phyloP scores from a whole-genome alignment of 2,113 vertebrate genomes.

The Hystrix brachyura region DNA sequence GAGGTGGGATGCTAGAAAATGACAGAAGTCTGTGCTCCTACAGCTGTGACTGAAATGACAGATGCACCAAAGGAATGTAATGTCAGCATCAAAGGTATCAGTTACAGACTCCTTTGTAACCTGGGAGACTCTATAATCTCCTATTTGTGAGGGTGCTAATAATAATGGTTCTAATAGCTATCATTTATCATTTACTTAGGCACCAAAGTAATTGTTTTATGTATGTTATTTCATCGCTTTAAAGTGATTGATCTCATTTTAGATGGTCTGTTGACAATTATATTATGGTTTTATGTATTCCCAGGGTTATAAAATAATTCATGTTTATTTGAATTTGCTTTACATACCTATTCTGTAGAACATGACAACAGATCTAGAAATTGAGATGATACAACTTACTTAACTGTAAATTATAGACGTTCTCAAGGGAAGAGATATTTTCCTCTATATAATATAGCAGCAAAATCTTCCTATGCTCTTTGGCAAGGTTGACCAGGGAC shows the following conservation, averaged over 20 bases:
- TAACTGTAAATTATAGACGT: slow-evolving; percentile 38
- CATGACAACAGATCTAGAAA: slow-evolving; percentile 7
- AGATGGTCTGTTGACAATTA: background rate
- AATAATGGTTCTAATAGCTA: background rate
- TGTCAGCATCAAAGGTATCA: background rate
- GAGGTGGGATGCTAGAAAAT: background rate
- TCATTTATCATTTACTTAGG: slow-evolving; percentile 10
- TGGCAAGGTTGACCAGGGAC: background rate
- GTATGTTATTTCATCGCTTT: slow-evolving; percentile 4
- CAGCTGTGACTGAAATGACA: background rate
- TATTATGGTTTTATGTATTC: slow-evolving; percentile 33
- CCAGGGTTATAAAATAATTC: background rate
- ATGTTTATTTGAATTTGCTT: slow-evolving; percentile 32
- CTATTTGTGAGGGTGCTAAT: background rate
- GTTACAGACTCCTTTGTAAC: background rate
- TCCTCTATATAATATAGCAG: background rate
- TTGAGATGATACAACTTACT: background rate
- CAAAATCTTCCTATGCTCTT: background rate
- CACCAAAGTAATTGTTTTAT: slow-evolving; percentile 1
- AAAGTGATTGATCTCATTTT: slow-evolving; percentile 39
- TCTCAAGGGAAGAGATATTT: background rate
- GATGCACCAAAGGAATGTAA: background rate
- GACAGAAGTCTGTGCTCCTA: background rate
- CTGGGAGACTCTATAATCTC: background rate
- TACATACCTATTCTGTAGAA: slow-evolving; percentile 19